Base-by-base conservation (phyloP, 2,797 vertebrate species). In the Sarcoramphus papa region DNA sequence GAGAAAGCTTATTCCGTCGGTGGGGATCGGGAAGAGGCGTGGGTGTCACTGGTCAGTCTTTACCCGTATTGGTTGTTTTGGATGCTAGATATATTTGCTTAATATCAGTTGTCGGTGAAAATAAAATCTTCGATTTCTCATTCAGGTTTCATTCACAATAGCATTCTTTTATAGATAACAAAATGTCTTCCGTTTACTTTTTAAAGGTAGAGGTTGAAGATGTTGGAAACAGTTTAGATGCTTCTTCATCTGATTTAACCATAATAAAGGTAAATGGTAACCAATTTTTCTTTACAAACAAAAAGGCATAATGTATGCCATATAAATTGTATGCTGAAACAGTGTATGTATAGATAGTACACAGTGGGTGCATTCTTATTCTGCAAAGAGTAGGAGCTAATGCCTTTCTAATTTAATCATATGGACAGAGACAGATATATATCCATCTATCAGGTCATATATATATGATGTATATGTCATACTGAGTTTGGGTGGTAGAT, bases 121-220 rank as follows among this genome's bases (percentile, higher is more conserved):
- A 24, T 23, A n/a, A 56, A 41, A 56, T 12, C 40, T 83, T 77
- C 1, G 2, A 2, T 86, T 90, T 81, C 31, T 92, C n/a, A n/a
- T 65, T 78, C 68, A 64, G 70, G 7, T 54, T 70, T 92, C 6
- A 18, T 41, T 92, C 27, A 28, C 14, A 30, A 6, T 67, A 24
- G 17, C 3, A 4, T 41, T 92, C 27, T 27, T 30, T 35, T 50
- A 11, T 31, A 40, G 47, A 22, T 92, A 83, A 86, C 69, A 65
- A 80, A 62, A 15, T 35, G 8, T 77, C 16, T 93, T 51, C 12
- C 6, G 0, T 90, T 93, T 90, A 18, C 15, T 91, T 68, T 97
- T 96, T 88, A 79, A 98, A 97, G 98, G 96, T 95, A 37, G 96
- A 98, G 40, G 81, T 94, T 16, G 97, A 98, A 94, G 97, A 96